Percentiles rank a stretch among this genome's conserved stretches.
phyloP scores from a whole-genome alignment of 2,113 vertebrate species.

The zebrafish (Danio rerio) region DNA sequence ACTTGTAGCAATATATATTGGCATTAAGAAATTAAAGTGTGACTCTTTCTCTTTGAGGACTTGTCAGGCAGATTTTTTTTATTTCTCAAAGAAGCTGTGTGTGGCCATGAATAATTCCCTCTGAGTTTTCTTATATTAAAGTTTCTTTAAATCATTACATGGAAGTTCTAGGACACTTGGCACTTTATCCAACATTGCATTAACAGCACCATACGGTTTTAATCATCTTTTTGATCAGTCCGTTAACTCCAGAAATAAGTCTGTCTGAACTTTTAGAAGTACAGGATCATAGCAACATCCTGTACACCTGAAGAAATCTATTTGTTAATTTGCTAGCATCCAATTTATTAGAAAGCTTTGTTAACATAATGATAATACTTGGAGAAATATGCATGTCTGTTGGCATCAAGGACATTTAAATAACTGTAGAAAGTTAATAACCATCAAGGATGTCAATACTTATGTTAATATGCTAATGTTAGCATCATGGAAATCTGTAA shows the following conservation, averaged over 20 bases:
- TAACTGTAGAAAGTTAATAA: no score
- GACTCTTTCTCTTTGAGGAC: background rate
- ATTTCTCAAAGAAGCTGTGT: background rate
- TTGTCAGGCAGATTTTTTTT: background rate
- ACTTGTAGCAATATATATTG: background rate
- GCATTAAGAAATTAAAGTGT: background rate
- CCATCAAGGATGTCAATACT: no score
- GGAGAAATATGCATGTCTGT: no score
- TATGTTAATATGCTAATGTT: background rate
- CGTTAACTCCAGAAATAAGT: background rate
- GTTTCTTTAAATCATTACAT: conserved; percentile 44
- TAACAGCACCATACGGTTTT: conserved; percentile 51
- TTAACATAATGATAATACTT: no score
- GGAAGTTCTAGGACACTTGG: conserved; percentile 56
- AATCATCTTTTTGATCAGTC: conserved; percentile 56
- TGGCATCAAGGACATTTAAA: no score
- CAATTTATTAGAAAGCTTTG: background rate
- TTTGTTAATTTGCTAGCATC: background rate
- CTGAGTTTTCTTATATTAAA: background rate
- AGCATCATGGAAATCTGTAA: background rate
- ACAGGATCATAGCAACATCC: background rate
- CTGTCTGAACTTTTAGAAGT: background rate
- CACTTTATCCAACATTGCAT: conserved; percentile 51
- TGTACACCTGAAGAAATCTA: background rate
- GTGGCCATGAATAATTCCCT: conserved; percentile 30